phyloP scores from a whole-genome alignment of 2,888 invertebrate genomes.

The Lottia scabra region DNA sequence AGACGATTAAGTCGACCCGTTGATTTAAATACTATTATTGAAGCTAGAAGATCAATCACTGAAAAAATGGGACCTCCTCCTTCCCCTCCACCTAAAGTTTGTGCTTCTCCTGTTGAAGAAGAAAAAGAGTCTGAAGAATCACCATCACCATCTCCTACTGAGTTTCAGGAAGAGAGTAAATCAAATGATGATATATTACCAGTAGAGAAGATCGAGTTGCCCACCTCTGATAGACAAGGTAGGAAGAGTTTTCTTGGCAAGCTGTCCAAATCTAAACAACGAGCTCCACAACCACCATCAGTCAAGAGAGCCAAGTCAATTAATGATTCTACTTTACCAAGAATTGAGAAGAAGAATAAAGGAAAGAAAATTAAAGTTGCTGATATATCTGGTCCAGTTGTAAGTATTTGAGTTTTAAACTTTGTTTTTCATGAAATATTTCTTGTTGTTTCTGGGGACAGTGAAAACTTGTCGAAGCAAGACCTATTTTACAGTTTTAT shows the following conservation, averaged over 20 bases:
- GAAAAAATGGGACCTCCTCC: slow-evolving; percentile 33
- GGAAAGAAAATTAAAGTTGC: slow-evolving; percentile 55
- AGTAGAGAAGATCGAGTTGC: slow-evolving; percentile 58
- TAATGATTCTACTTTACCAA: slow-evolving; percentile 45
- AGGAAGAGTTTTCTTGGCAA: slow-evolving; percentile 59
- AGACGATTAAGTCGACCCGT: slow-evolving; percentile 38
- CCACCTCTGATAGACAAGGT: slow-evolving; percentile 46
- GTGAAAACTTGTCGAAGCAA: no score
- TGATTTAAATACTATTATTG: slow-evolving; percentile 21
- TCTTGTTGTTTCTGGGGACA: no score
- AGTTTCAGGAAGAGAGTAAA: slow-evolving; percentile 9
- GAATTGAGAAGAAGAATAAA: slow-evolving; percentile 38
- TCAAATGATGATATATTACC: slow-evolving; percentile 8
- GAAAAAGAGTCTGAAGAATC: slow-evolving; percentile 7
- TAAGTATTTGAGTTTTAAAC: slow-evolving; percentile 29
- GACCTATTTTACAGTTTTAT: no score
- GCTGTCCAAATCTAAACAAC: slow-evolving; percentile 46
- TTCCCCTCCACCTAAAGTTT: slow-evolving; percentile 25
- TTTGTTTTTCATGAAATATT: background rate
- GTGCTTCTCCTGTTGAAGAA: slow-evolving; percentile 30
- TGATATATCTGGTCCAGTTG: slow-evolving; percentile 63
- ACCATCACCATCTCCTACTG: background rate
- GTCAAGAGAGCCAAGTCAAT: slow-evolving; percentile 60
- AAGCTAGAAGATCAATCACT: slow-evolving; percentile 28
- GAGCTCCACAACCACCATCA: slow-evolving; percentile 46